Base-by-base conservation (phyloP, 2,888 invertebrate species). In the Glaucopsyche alexis region DNA sequence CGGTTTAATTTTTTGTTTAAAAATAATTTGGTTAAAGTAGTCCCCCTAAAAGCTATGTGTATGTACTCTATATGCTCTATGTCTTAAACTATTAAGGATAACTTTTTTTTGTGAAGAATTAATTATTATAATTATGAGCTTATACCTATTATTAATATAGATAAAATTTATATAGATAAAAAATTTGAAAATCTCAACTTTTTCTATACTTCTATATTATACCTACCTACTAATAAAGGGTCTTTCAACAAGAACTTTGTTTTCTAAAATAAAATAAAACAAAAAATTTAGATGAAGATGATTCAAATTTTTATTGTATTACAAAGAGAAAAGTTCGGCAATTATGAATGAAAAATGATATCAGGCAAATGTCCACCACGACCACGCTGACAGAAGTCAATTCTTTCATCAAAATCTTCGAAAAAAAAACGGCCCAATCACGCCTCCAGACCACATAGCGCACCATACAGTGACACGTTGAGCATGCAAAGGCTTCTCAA, bases 391-490 rank as follows among this genome's bases (percentile, higher is more conserved):
- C 49, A 50, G 49, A 50, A 14, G 49, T 50, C n/a, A 14, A 50
- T 50, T 50, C 14, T n/a, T 50, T 50, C 49, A 50, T 50, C 11
- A 50, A 14, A 50, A 72, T 76, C 60, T 73, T 72, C 72, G 14
- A 66, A 75, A 69, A 74, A 73, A 69, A 75, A 71, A n/a, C 7
- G 71, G 72, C 60, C 75, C 67, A 71, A 74, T 72, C 71, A 73
- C n/a, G 73, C 66, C 60, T 75, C 64, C 55, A 71, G 73, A 60
- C 65, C 65, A 69, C 49, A 70, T 65, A 72, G 47, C 74, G 40
- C 73, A 74, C 73, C 74, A 76, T 9, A 74, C 67, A 72, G 74
- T 75, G 73, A 75, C 72, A 72, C 72, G 71, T 74, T 71, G 55
- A 69, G 75, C 69, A 65, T 73, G 71, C 55, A 71, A 69, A 65